Conservation (phyloP, 2,113 vertebrate genomes). For the Ptilorrhoa leucosticta region DNA sequence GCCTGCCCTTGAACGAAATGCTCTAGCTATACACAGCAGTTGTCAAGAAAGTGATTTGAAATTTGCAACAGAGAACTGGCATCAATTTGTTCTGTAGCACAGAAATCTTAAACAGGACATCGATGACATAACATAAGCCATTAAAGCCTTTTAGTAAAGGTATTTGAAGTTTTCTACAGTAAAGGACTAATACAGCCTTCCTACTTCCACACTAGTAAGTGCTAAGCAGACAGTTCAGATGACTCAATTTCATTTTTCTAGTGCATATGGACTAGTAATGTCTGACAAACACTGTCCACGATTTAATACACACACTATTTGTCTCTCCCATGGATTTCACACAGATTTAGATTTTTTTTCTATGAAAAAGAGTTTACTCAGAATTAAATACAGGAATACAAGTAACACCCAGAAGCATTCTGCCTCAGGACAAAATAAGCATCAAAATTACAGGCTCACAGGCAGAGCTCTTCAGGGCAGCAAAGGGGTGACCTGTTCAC, state of each 20-base stretch:
- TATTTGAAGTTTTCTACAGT: background rate
- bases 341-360: background rate
- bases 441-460: background rate
- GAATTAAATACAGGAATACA: background rate
- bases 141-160: background rate
- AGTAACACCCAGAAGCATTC: background rate
- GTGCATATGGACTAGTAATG: background rate
- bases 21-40: background rate
- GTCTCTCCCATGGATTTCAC: background rate
- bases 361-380: background rate
- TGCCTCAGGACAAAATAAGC: background rate
- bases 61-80: background rate
- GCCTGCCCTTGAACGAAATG: background rate
- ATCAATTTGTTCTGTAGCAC: background rate
- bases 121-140: rapidly evolving
- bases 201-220: background rate
- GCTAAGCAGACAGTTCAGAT: background rate
- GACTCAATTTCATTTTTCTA: background rate
- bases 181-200: background rate
- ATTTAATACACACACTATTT: background rate
- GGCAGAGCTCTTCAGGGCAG: background rate
- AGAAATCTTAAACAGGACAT: background rate
- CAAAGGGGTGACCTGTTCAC: background rate
- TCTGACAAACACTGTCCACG: background rate
- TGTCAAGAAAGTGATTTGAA: background rate